Evolutionary conservation across 2,113 vertebrate species (phyloP).

Genomic region (Phrynosoma blainvillii): DNA sequence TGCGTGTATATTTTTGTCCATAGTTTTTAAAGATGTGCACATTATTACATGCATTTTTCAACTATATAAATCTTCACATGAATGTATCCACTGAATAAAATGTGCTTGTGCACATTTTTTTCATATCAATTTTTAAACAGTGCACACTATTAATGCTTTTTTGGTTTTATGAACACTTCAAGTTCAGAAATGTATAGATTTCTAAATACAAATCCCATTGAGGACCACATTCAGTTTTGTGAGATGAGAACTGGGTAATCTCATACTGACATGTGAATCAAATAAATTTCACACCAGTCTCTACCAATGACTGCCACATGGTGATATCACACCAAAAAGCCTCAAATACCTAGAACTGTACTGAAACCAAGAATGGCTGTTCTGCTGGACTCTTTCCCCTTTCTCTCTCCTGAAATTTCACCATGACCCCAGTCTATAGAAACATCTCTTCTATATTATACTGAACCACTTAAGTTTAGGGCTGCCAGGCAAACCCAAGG

Average conservation of each 20-base stretch:
- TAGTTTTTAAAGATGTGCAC: no score
- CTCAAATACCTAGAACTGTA: background rate
- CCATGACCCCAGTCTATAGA: no score
- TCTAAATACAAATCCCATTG: no score
- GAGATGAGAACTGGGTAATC: background rate
- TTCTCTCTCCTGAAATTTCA: background rate
- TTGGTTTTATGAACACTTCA: no score
- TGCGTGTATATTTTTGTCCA: no score
- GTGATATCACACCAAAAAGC: background rate
- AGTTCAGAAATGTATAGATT: no score
- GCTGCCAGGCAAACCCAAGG: background rate
- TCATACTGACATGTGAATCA: background rate
- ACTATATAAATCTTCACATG: background rate
- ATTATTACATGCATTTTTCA: background rate
- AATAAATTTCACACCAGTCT: background rate
- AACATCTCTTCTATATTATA: background rate
- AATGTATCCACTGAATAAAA: no score
- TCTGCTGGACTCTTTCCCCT: background rate
- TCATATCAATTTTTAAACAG: no score
- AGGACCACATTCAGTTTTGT: no score
- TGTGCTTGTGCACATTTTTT: no score
- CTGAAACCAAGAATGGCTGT: no score
- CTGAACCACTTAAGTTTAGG: background rate
- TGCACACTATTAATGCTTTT: no score
- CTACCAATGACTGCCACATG: background rate